Conservation (phyloP, 2,888 invertebrate genomes). For the Acleris cristana region DNA sequence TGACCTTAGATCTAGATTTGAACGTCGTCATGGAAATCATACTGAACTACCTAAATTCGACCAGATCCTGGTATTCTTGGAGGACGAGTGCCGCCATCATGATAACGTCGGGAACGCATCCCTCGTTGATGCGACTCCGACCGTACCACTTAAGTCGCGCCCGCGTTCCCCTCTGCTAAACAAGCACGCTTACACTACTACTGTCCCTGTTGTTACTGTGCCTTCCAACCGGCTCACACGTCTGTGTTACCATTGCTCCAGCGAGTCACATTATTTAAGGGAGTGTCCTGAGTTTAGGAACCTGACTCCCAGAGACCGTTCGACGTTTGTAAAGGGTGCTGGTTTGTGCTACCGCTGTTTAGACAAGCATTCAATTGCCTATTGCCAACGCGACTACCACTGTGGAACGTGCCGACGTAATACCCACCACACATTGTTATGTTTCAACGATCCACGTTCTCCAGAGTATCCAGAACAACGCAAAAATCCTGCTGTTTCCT, state of each 20-base stretch:
- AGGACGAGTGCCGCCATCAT: neutral
- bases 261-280: neutral
- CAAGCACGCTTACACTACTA: neutral
- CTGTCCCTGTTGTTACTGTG: neutral
- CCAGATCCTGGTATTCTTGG: neutral
- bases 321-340: neutral
- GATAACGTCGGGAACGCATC: conserved; percentile 3
- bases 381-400: neutral
- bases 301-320: neutral
- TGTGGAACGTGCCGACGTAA: neutral
- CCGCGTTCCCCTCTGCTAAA: neutral
- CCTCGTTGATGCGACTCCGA: neutral
- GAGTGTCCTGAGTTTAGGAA: neutral
- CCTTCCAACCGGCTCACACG: neutral
- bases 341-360: neutral
- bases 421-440: neutral
- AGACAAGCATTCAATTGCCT: conserved; percentile 1
- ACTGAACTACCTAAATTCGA: neutral
- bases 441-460: neutral
- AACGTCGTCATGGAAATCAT: neutral
- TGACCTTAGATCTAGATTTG: conserved; percentile 11
- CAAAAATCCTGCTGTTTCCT: neutral
- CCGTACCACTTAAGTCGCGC: neutral
- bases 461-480: neutral
- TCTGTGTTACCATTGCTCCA: neutral